Conservation (phyloP, 2,888 invertebrate species). For the Rapana venosa region DNA sequence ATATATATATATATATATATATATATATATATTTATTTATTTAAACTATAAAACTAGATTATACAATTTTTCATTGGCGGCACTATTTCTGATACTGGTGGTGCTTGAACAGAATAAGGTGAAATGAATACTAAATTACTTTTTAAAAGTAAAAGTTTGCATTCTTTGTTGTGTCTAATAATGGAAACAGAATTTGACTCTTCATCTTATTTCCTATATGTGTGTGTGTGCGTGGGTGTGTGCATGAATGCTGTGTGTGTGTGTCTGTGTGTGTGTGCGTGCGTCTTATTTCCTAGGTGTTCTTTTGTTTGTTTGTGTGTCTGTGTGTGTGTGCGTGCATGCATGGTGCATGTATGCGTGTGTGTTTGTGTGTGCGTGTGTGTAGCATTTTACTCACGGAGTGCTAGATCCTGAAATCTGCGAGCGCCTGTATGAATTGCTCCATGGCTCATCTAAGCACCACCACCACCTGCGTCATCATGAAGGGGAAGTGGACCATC, state of each 20-base stretch:
- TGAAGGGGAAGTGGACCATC: constrained; percentile 42
- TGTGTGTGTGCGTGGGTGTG: background rate
- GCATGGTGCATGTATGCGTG: background rate
- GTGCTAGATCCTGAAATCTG: constrained; percentile 45
- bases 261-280: background rate
- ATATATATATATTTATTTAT: background rate
- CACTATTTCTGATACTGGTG: no score
- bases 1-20: background rate
- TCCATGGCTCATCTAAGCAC: constrained; percentile 40
- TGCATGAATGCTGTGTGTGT: background rate
- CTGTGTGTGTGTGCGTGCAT: background rate
- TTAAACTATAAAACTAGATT: background rate
- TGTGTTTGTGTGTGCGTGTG: background rate
- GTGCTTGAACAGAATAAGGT: no score
- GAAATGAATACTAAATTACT: no score
- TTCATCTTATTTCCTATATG: no score
- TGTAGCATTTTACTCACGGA: constrained; percentile 44
- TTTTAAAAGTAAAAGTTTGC: background rate
- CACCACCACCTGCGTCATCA: constrained; percentile 37
- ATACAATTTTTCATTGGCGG: background rate
- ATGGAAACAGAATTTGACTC: background rate
- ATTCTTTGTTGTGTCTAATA: background rate
- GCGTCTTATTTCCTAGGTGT: background rate
- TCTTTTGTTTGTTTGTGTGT: background rate
- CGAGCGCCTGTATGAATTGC: constrained; percentile 47